Base-by-base conservation (phyloP, 2,113 vertebrate species). In the Triplophysa tibetana region DNA sequence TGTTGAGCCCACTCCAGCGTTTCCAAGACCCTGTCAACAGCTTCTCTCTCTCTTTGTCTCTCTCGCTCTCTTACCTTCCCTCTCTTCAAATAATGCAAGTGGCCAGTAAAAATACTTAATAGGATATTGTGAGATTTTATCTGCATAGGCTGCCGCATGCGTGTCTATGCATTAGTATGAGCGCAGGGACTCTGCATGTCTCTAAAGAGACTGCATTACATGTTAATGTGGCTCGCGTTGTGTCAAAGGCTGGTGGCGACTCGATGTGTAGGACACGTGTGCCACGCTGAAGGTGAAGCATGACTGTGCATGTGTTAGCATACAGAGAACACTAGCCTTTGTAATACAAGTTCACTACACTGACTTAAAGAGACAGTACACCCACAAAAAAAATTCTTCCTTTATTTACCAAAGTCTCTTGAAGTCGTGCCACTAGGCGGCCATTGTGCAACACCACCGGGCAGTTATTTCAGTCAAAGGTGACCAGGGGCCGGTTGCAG, bases 21-120 rank as follows among this genome's bases (percentile, higher is more conserved):
- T 83, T 83, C 72, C 68, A 76, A 72, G 50, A 79, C 43, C 76
- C 70, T 73, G 81, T 88, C 83, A 86, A 80, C 84, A 89, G 67
- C 21, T 56, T 62, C 10, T 66, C 60, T 69, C 50, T 72, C 16
- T 33, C 52, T 38, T 75, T 70, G 11, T 65, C 21, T n/a, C 60
- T 38, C 10, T 33, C 13, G 73, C 29, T 17, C 56, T 52, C 41
- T 33, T 45, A 48, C 23, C 45, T 6, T 33, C 33, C 10, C 45
- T 24, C 21, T 41, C 58, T 68, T 68, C 6, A 45, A 24, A 41
- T 58, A 66, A 73, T 74, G 26, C 8, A 11, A 45, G 50, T 41
- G 38, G 13, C 10, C 38, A 38, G 70, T 70, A 29, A 67, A 67
- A 66, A 54, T 68, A 56, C 16, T 29, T 24, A 50, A 38, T 63